Percentiles rank a stretch among this genome's conserved stretches.
phyloP scores from a whole-genome alignment of 2,797 vertebrate species.

The Zalophus californianus region DNA sequence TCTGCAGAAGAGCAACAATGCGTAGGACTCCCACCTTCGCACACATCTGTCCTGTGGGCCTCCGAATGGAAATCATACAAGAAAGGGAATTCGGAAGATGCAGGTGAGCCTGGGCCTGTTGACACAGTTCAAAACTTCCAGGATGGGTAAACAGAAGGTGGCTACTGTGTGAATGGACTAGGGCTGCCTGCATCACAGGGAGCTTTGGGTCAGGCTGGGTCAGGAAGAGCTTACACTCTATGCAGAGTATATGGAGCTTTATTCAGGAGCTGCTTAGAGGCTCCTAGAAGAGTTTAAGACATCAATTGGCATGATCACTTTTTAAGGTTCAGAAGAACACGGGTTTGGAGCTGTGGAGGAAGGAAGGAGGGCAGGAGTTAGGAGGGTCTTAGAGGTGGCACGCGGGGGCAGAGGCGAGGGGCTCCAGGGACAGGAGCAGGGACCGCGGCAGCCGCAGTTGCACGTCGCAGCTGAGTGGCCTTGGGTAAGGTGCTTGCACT shows the following conservation, averaged over 20 bases:
- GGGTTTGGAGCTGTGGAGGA: no score
- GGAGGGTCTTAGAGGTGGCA: fast-evolving
- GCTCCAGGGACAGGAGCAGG: fast-evolving
- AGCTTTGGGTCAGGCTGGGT: not conserved
- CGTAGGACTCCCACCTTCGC: not conserved
- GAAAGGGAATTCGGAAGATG: not conserved
- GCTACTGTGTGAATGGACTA: not conserved
- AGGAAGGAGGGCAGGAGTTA: fast-evolving
- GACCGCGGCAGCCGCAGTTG: fast-evolving
- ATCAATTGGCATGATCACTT: fast-evolving
- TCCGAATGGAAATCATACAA: not conserved
- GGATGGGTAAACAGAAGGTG: not conserved
- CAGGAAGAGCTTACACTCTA: not conserved
- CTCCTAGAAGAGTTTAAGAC: not conserved
- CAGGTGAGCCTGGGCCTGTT: no score
- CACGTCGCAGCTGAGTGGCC: fast-evolving
- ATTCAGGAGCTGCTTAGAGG: not conserved
- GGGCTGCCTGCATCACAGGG: not conserved
- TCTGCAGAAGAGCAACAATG: fast-evolving
- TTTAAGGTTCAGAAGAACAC: fast-evolving
- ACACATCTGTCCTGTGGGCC: not conserved
- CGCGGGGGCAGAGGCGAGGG: fast-evolving
- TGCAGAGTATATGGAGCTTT: no score
- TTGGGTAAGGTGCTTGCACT: fast-evolving
- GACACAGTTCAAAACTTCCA: no score